Base-by-base conservation (phyloP, 1,140 invertebrate species). In the Lutraria rhynchaena region DNA sequence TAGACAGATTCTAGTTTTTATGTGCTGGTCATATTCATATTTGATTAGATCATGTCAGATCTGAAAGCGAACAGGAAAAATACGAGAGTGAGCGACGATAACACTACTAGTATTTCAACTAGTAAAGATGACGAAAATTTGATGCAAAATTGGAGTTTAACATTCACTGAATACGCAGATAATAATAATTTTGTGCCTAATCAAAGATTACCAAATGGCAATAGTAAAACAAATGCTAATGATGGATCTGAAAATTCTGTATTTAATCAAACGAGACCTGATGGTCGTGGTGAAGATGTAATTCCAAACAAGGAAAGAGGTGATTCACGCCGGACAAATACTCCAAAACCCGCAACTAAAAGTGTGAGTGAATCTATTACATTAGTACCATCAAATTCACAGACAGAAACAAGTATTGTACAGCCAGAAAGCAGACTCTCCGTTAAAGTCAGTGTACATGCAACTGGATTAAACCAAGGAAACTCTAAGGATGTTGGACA, bases 101-200 rank as follows among this genome's bases (percentile, higher is more conserved):
- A 69, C 9, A 60, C 44, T 58, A 24, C 13, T 31, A 65, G 35
- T 33, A 46, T 44, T 9, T 46, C 49, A 5, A 46, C n/a, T n/a
- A 60, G 63, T 27, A 80, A 80, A 31, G 76, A 70, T 49, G 76
- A 80, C 33, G 76, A 80, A 60, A 69, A 80, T 24, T 49, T 80
- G 19, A 67, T 80, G 63, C 76, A 80, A 19, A 80, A 80, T 57
- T 80, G 76, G 76, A 80, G 76, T 58, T 57, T 80, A 60, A 80
- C 76, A 17, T 80, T 70, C 53, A 80, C 61, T 9, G 76, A 80
- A 44, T 80, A 80, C 24, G 76, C 65, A 3, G 37, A 29, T 2
- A 33, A 80, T 5, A 57, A 80, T 33, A 22, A 49, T 7, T 80
- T 41, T 33, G 19, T 27, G 11, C 24, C 5, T 41, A 41, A 41